Conservation (phyloP, 1,140 invertebrate species). For the Drosophila sulfurigaster region DNA sequence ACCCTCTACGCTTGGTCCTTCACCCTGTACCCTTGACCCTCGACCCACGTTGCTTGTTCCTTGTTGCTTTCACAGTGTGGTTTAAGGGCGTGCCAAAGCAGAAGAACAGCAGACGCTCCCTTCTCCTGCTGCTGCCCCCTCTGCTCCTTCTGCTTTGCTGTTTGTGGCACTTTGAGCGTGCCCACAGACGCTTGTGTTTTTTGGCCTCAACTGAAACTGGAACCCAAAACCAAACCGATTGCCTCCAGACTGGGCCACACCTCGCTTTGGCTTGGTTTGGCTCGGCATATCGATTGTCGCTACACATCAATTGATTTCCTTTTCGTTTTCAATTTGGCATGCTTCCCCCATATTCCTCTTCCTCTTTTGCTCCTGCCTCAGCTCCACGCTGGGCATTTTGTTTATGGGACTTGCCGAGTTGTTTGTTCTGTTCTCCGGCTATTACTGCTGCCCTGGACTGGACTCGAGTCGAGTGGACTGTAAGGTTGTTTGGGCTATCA, state of each 20-base stretch:
- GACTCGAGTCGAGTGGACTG: background rate
- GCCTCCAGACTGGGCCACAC: conserved; percentile 52
- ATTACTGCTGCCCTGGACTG: background rate
- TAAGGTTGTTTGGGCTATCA: conserved; percentile 32
- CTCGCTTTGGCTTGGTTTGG: conserved; percentile 17
- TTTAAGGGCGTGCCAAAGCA: conserved; percentile 45
- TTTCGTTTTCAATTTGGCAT: conserved; percentile 74
- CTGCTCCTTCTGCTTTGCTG: background rate
- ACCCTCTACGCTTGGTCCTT: background rate
- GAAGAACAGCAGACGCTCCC: conserved; percentile 22
- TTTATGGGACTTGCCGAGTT: conserved; percentile 58
- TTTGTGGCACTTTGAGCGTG: conserved; percentile 48
- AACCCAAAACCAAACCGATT: conserved; percentile 34
- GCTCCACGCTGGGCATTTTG: conserved; percentile 47
- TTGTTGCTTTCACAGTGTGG: conserved; percentile 31
- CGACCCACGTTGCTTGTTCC: background rate
- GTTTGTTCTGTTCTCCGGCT: conserved; percentile 45
- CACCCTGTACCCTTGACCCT: background rate
- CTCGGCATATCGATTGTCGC: conserved; percentile 70
- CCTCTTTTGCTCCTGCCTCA: background rate
- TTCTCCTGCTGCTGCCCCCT: background rate
- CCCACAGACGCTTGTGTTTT: conserved; percentile 54
- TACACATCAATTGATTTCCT: conserved; percentile 79
- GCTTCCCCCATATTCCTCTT: background rate
- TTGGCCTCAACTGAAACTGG: conserved; percentile 23